Percentiles rank a stretch among this genome's conserved stretches.
phyloP scores from a whole-genome alignment of 2,888 invertebrate genomes.

The Gordius sp. region DNA sequence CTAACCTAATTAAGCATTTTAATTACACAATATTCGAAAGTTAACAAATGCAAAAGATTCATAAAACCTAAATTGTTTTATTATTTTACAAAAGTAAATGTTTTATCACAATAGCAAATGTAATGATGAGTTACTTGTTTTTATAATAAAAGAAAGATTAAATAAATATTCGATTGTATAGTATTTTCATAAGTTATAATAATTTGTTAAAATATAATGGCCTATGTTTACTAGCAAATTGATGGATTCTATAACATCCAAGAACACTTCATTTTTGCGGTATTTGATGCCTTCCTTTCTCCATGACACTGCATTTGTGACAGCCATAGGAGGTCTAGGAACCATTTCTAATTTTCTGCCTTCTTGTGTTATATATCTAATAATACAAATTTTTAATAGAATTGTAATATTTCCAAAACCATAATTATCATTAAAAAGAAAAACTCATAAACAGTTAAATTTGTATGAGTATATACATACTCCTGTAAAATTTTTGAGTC shows the following conservation, averaged over 20 bases:
- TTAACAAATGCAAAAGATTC: too few relatives aligned
- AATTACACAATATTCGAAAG: neutral
- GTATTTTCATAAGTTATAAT: conserved; percentile 3
- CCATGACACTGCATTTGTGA: conserved; percentile 99
- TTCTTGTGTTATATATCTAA: conserved; percentile 72
- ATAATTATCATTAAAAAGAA: conserved; percentile 1
- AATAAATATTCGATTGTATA: neutral
- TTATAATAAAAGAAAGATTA: conserved; percentile 14
- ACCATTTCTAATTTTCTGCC: conserved; percentile 73
- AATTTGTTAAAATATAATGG: too few relatives aligned
- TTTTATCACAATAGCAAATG: neutral
- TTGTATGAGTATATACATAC: conserved; percentile 26
- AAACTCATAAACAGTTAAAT: neutral
- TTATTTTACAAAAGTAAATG: too few relatives aligned
- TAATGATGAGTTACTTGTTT: neutral
- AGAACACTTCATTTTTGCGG: conserved; percentile 89
- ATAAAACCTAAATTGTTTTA: too few relatives aligned
- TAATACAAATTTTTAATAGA: conserved; percentile 18
- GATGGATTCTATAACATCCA: conserved; percentile 93
- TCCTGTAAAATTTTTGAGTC: conserved; percentile 91
- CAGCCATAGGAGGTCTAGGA: conserved; percentile 80
- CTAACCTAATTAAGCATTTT: conserved; percentile 38
- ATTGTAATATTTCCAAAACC: too few relatives aligned
- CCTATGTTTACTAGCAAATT: conserved; percentile 47
- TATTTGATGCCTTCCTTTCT: conserved; percentile 91